Conservation (phyloP, 1,140 invertebrate species). For the Calycopis cecrops region DNA sequence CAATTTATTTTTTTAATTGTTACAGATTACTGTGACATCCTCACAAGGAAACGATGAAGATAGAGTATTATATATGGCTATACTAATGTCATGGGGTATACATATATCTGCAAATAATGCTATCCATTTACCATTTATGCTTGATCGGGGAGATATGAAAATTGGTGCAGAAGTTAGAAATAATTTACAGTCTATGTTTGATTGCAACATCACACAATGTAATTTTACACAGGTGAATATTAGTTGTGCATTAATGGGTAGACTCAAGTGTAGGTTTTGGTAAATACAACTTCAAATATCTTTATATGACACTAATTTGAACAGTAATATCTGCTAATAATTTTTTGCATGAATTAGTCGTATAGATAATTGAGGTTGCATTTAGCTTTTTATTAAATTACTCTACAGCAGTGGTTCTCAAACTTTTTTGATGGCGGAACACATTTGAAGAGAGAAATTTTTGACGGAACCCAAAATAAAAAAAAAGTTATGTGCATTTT, state of each 20-base stretch:
- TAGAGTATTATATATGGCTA: slow-evolving; percentile 46
- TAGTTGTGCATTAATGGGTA: neutral
- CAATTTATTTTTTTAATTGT: slow-evolving; percentile 13
- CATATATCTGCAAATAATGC: slow-evolving; percentile 32
- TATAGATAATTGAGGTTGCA: too few species aligned
- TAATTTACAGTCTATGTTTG: slow-evolving; percentile 56
- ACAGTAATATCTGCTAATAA: too few species aligned
- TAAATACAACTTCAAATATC: neutral
- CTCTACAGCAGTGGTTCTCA: too few species aligned
- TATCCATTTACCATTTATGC: slow-evolving; percentile 58
- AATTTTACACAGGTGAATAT: slow-evolving; percentile 56
- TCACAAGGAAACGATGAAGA: slow-evolving; percentile 32
- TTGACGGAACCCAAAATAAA: too few species aligned
- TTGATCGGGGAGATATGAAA: slow-evolving; percentile 56
- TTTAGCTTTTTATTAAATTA: too few species aligned
- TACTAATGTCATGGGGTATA: slow-evolving; percentile 62
- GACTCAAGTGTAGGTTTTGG: neutral
- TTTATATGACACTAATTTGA: too few species aligned
- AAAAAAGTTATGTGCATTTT: too few species aligned
- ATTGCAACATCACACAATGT: slow-evolving; percentile 60
- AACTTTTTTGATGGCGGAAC: too few species aligned
- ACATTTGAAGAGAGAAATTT: too few species aligned
- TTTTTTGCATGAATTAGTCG: too few species aligned
- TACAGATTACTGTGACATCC: slow-evolving; percentile 52
- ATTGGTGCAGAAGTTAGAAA: slow-evolving; percentile 45